Base-by-base conservation (phyloP, 1,140 invertebrate genomes). In the Spodoptera litura region DNA sequence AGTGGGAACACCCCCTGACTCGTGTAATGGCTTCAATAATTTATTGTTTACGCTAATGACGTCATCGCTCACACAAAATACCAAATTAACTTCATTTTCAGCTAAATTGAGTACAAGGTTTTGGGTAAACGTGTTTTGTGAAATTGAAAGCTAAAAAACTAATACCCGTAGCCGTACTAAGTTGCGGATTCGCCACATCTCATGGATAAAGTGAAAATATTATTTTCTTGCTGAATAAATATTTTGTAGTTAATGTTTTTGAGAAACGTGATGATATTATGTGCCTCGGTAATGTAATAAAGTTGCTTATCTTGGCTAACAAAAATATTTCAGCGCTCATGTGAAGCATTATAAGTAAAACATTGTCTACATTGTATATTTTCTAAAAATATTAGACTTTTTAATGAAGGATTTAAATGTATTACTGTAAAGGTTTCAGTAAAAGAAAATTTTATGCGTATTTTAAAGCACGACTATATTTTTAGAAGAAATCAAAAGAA, bases 31-130 rank as follows among this genome's bases (percentile, higher is more conserved):
- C 64, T 51, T 53, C 49, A 68, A 68, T 68, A 68, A 68, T 68
- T 68, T 68, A 68, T 68, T 68, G 64, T 68, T 51, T 68, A 68
- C 64, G 49, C 49, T 68, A 68, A 68, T 68, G 64, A 68, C 64
- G 49, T 68, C 64, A 52, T 68, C 51, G 49, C 49, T 68, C 64
- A 68, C 64, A 49, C 64, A 68, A 68, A 68, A 68, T 68, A 68
- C 31, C 64, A 68, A 68, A 51, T 68, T 68, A 68, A 68, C 49
- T 68, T 68, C 20, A 53, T 68, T 64, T 68, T 64, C 64, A 68
- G 64, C 51, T 52, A 68, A 68, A 68, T 68, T 68, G 64, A 52
- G 52, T 64, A 6, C 20, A 53, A 13, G 49, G 25, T 6, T 53
- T 55, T 25, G 51, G 13, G 49, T 53, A 68, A 66, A 66, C 62